Evolutionary conservation across 1,140 invertebrate genomes (phyloP).

Genomic region (Eupristina koningsbergeri): DNA sequence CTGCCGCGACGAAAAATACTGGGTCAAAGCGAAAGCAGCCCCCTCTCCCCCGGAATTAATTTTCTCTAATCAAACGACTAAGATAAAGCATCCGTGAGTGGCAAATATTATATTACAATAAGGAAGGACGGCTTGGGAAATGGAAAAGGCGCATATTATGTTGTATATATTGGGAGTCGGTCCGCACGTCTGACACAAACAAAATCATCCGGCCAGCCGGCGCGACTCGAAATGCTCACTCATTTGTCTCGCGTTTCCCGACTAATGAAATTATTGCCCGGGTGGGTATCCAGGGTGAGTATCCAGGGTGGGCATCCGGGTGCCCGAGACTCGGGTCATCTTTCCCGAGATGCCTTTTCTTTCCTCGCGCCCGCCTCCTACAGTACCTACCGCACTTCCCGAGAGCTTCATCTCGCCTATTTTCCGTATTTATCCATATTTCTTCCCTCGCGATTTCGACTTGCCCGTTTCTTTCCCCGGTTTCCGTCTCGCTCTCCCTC

Average conservation of each 20-base stretch:
- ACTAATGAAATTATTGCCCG: constrained; percentile 73
- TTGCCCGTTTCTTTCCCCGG: neutral
- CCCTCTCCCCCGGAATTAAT: constrained; percentile 21
- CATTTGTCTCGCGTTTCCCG: constrained; percentile 69
- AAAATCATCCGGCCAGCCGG: constrained; percentile 70
- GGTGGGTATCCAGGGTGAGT: constrained; percentile 54
- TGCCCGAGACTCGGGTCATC: constrained; percentile 37
- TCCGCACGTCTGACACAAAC: constrained; percentile 51
- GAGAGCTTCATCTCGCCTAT: constrained; percentile 3
- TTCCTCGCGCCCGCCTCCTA: neutral
- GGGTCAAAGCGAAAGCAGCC: neutral
- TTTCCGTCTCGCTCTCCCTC: neutral
- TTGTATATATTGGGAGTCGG: constrained; percentile 1
- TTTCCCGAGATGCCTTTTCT: constrained; percentile 34
- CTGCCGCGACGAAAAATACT: constrained; percentile 10
- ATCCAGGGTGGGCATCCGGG: constrained; percentile 52
- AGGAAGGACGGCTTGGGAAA: neutral
- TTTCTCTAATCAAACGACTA: constrained; percentile 34
- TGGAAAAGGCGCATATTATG: neutral
- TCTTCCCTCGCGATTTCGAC: neutral
- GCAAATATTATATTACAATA: constrained; percentile 45
- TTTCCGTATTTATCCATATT: constrained; percentile 15
- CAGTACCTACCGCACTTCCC: constrained; percentile 45
- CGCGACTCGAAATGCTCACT: constrained; percentile 71
- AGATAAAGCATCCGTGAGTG: constrained; percentile 27